These are phyloP conservation scores for Caenorhabditis japonica DNA, from an alignment of 2,888 invertebrate species.

Conservation along the genomic window DNA sequence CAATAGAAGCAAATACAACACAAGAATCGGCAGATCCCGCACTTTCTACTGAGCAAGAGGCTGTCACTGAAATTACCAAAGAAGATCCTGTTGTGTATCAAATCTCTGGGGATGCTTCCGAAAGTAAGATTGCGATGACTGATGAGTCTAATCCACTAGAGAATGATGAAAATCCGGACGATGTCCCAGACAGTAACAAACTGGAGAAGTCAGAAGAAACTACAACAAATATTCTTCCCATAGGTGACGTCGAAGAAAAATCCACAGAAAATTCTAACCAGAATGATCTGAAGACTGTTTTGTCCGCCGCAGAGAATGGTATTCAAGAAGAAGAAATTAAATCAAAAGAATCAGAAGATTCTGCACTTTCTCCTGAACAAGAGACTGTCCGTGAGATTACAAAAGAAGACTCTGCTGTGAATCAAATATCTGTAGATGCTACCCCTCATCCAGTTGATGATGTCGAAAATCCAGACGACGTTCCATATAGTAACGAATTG, in stretches of 20 bases:
- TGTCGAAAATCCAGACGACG: not conserved
- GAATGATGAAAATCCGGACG: not conserved
- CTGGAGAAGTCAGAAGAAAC: not conserved
- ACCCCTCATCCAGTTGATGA: not conserved
- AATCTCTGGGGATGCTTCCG: too few species aligned
- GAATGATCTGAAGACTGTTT: not conserved
- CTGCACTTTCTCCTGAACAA: slow-evolving; percentile 1
- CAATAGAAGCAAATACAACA: too few species aligned
- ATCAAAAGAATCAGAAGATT: not conserved
- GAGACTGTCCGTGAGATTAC: not conserved
- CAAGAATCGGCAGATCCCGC: too few species aligned
- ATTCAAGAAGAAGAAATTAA: not conserved
- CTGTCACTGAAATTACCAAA: not conserved
- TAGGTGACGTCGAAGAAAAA: too few species aligned
- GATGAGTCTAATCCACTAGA: slow-evolving; percentile 4
- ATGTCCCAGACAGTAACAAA: not conserved
- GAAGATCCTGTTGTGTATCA: too few species aligned
- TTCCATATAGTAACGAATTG: too few species aligned
- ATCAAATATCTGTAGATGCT: too few species aligned
- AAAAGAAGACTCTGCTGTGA: too few species aligned
- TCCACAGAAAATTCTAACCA: slow-evolving; percentile 1
- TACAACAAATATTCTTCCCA: too few species aligned
- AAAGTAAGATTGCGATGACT: too few species aligned
- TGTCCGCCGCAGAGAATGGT: not conserved
- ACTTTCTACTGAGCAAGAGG: slow-evolving; percentile 8